These are phyloP conservation scores for Laticauda colubrina DNA, from an alignment of 2,113 vertebrate species.

Conservation along the genomic window DNA sequence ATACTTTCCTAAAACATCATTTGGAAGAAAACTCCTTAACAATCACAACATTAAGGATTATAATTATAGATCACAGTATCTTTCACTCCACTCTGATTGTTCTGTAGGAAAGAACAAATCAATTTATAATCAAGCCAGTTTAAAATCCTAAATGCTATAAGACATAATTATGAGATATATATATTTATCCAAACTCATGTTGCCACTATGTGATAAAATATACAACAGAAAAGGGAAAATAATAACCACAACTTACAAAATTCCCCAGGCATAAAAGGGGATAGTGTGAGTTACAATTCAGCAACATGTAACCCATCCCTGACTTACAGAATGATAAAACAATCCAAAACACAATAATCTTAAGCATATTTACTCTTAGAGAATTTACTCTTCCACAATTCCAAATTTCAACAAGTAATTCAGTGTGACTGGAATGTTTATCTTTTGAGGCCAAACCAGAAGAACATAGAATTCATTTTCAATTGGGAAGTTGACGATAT, in stretches of 20 bases:
- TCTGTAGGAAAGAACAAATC: background rate
- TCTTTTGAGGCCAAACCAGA: background rate
- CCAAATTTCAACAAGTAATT: background rate
- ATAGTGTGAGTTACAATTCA: background rate
- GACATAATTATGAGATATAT: background rate
- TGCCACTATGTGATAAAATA: background rate
- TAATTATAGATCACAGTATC: background rate
- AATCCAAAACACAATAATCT: background rate
- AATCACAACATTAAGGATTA: background rate
- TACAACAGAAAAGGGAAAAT: background rate
- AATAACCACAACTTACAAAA: background rate
- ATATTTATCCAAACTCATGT: background rate
- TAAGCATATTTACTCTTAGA: background rate
- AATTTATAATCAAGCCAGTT: background rate
- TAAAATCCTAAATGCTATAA: background rate
- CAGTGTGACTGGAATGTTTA: background rate
- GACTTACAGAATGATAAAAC: background rate
- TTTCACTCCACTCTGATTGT: background rate
- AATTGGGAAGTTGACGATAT: background rate
- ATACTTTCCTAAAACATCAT: background rate
- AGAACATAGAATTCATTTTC: background rate
- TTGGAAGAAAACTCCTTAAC: background rate
- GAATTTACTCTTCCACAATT: background rate
- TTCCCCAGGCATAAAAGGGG: background rate
- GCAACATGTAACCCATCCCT: background rate